Percentiles rank a stretch among this genome's conserved stretches.
These are phyloP conservation scores for Oreonectes daqikongensis DNA, from an alignment of 2,797 vertebrate species.

Conservation along the genomic window DNA sequence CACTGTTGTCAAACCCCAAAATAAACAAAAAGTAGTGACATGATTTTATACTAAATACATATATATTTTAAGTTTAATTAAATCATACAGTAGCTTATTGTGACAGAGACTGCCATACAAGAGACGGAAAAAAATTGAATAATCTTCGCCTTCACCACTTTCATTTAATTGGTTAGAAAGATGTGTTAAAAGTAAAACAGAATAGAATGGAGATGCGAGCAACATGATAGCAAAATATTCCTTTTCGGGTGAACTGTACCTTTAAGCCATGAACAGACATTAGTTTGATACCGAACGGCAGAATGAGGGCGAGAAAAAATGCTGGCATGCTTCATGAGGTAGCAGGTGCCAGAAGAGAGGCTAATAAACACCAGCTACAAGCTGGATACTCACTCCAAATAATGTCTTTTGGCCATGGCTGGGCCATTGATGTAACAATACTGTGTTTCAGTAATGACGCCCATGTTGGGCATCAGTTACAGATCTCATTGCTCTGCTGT, in stretches of 20 bases:
- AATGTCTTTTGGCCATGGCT: slow-evolving; percentile 72
- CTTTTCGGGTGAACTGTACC: background rate
- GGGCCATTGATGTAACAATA: slow-evolving; percentile 40
- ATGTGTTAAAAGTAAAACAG: background rate
- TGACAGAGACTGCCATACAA: too few relatives aligned
- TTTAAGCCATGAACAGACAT: background rate
- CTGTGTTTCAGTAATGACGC: slow-evolving; percentile 39
- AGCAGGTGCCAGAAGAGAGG: slow-evolving; percentile 78
- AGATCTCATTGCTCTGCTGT: slow-evolving; percentile 20
- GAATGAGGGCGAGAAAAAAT: slow-evolving; percentile 27
- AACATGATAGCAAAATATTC: background rate
- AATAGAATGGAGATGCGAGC: background rate
- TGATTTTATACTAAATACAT: too few relatives aligned
- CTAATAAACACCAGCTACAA: slow-evolving; percentile 78
- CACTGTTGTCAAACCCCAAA: background rate
- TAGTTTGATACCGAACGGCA: slow-evolving; percentile 21
- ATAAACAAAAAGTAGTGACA: background rate
- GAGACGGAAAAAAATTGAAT: background rate
- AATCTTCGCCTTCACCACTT: background rate
- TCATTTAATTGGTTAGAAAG: background rate
- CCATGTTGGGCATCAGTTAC: slow-evolving; percentile 40
- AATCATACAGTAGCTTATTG: too few relatives aligned
- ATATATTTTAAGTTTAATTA: too few relatives aligned
- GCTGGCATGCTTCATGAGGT: slow-evolving; percentile 45
- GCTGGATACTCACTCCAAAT: slow-evolving; percentile 77